Base-by-base conservation (phyloP, 2,797 vertebrate genomes). In the Labeo calbasu region DNA sequence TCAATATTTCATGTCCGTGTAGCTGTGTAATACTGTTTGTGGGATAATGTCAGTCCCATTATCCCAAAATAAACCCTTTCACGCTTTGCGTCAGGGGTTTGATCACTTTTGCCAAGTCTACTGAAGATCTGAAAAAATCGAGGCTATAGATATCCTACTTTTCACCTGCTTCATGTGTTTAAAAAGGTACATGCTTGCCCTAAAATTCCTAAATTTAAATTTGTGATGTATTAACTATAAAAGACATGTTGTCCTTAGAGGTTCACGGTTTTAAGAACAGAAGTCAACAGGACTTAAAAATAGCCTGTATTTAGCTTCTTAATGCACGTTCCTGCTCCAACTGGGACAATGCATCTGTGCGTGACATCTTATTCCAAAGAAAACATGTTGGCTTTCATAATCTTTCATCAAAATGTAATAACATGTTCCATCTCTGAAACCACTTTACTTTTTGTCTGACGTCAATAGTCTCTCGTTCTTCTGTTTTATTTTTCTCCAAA, bases 321-420 rank as follows among this genome's bases (percentile, higher is more conserved):
- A 53, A 76, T 57, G 51, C 19, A 57, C 0, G 0, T 57, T 75
- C 12, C 28, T 57, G 32, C 6, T 57, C 3, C 57, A 40, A 40
- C 53, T 57, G 12, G 73, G 73, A 53, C 50, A 73, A 12, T 53
- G 13, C 17, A 3, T 73, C 23, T 6, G 10, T 5, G 19, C 50
- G 21, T 51, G 6, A 76, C 28, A 57, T 70, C n/a, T 25, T 28
- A 80, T 69, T 69, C 28, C 9, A 40, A 43, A 55, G 14, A 69
- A 55, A 61, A 19, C 6, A 28, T 8, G 12, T 76, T 40, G n/a
- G 53, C 28, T 32, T 57, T 57, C 6, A 57, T 40, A 76, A 57
- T 57, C 51, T 76, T 76, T 57, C 19, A 76, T 57, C 53, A 76
- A 76, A 76, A 40, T 40, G 51, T 75, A 19, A 53, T 53, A 51